Conservation (phyloP, 2,888 invertebrate species). For the Apamea epomidion region DNA sequence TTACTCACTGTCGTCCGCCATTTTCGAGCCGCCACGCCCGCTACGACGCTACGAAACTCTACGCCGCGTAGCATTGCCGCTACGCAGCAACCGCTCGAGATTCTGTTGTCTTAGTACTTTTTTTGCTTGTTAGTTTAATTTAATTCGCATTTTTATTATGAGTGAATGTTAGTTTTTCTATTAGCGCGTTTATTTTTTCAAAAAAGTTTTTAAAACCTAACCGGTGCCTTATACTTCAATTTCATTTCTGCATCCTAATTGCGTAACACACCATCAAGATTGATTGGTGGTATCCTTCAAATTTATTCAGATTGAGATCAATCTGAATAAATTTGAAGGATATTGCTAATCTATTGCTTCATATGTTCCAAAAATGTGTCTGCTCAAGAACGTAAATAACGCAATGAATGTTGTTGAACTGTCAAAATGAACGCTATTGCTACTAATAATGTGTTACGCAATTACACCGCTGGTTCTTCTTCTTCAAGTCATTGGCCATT, state of each 20-base stretch:
- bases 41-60: slow-evolving; percentile 83
- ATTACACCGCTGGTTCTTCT: too few relatives aligned
- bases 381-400: too few relatives aligned
- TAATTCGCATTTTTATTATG: slow-evolving; percentile 41
- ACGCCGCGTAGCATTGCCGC: slow-evolving; percentile 77
- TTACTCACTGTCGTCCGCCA: slow-evolving; percentile 90
- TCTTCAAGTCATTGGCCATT: not conserved
- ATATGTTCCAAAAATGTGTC: too few relatives aligned
- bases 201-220: not conserved
- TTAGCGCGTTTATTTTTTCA: not conserved
- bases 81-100: slow-evolving; percentile 70
- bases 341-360: too few relatives aligned
- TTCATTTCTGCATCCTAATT: too few relatives aligned
- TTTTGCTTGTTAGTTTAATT: slow-evolving; percentile 66
- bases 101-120: slow-evolving; percentile 65
- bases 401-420: too few relatives aligned
- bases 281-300: too few relatives aligned
- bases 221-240: not conserved
- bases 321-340: too few relatives aligned
- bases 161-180: not conserved
- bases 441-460: too few relatives aligned
- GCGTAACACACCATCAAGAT: too few relatives aligned
- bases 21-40: slow-evolving; percentile 87
- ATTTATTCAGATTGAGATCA: too few relatives aligned
- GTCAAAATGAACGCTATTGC: too few relatives aligned